Base-by-base conservation (phyloP, 2,888 invertebrate species). In the Cylindroiulus punctatus region DNA sequence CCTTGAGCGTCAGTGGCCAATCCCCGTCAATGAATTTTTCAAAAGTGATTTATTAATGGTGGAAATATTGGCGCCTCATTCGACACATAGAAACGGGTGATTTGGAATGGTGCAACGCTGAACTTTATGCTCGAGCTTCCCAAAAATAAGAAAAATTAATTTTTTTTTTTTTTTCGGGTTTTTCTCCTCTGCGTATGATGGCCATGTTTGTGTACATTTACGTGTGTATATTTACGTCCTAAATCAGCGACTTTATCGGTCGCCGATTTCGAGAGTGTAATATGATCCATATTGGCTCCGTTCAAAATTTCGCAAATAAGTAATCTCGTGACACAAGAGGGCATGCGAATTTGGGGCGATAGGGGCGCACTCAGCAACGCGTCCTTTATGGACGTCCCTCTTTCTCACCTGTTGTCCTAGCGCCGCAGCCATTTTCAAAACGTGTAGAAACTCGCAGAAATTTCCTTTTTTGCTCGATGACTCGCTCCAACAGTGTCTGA, bases 301-400 rank as follows among this genome's bases (percentile, higher is more conserved):
- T 76, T 76, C 26, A 76, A 30, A 76, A 76, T 76, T 26, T 76
- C 76, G 76, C 26, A 30, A 76, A 76, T 76, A 76, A 30, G 14
- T 76, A 76, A 76, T 30, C 7, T 26, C 76, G 30, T 76, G 76
- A 76, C 76, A 76, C 76, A 30, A n/a, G 76, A 76, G 76, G 76
- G 76, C 76, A 76, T 26, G 12, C 76, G 1, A 76, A 76, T 76
- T 76, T 26, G 76, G 76, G 26, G n/a, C n/a, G 57, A n/a, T 22
- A 8, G 22, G 5, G 0, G 22, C 26, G n/a, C 57, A 44, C 22
- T 10, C 8, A 5, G n/a, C 0, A 65, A n/a, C 8, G 26, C n/a
- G n/a, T n/a, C 5, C 22, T 65, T 65, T 26, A 22, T 65, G 65
- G 12, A 26, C 7, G 65, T 26, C 14, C 76, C 76, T 76, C 12